Evolutionary conservation across 1,140 invertebrate species (phyloP).

Genomic region (Cyrtorhinus lividipennis): DNA sequence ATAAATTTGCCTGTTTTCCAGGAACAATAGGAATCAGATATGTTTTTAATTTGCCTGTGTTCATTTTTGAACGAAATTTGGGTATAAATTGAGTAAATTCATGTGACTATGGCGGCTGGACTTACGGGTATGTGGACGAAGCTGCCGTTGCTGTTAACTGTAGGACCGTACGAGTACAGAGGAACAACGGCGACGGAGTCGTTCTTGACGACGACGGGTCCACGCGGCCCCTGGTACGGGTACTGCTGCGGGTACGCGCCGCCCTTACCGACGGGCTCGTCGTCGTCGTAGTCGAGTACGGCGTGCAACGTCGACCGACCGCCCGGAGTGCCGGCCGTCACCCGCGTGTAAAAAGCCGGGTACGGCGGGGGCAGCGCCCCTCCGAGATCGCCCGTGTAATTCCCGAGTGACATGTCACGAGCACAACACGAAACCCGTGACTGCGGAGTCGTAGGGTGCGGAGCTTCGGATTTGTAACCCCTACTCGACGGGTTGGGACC

Average conservation of each 20-base stretch:
- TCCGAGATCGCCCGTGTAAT: background rate
- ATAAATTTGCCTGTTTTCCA: too few relatives aligned
- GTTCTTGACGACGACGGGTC: slow-evolving; percentile 63
- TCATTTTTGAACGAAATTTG: too few relatives aligned
- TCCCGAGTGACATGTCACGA: slow-evolving; percentile 10
- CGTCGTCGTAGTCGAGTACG: slow-evolving; percentile 48
- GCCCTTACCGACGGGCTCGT: slow-evolving; percentile 25
- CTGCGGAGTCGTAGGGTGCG: background rate
- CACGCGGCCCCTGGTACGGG: slow-evolving; percentile 38
- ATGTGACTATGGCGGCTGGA: too few relatives aligned
- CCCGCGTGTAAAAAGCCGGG: slow-evolving; percentile 18
- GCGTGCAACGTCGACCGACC: slow-evolving; percentile 51
- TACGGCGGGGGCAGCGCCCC: slow-evolving; percentile 8
- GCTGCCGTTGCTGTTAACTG: slow-evolving; percentile 54
- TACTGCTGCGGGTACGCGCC: slow-evolving; percentile 25
- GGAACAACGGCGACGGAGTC: slow-evolving; percentile 61
- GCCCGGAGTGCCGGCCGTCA: slow-evolving; percentile 29
- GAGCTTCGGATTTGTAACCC: background rate
- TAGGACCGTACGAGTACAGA: slow-evolving; percentile 58
- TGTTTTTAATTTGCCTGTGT: too few relatives aligned
- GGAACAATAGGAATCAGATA: too few relatives aligned
- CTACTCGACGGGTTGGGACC: background rate
- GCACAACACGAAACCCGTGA: slow-evolving; percentile 3
- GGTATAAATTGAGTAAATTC: too few relatives aligned
- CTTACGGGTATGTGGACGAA: slow-evolving; percentile 77